phyloP scores from a whole-genome alignment of 2,888 invertebrate species.

The Adelphocoris suturalis region DNA sequence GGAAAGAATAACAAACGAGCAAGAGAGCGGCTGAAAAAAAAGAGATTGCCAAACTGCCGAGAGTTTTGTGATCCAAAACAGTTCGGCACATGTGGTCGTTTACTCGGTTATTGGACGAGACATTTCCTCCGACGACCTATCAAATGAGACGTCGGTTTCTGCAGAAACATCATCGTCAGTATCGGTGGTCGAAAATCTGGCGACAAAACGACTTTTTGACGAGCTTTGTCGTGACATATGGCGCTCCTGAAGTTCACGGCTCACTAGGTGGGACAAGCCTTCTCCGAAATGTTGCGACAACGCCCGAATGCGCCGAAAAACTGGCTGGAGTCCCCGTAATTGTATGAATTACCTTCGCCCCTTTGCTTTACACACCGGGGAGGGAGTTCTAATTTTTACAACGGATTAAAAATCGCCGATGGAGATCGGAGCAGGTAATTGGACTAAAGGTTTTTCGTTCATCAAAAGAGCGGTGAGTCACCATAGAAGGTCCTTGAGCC shows the following conservation, averaged over 20 bases:
- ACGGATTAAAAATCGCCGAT: background rate
- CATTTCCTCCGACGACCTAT: background rate
- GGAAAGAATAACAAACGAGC: conserved; percentile 16
- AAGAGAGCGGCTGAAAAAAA: conserved; percentile 18
- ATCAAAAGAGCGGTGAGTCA: conserved; percentile 18
- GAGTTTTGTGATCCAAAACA: conserved; percentile 21
- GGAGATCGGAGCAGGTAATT: background rate
- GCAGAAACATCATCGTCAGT: background rate
- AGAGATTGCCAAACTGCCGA: conserved; percentile 36
- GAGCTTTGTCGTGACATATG: conserved; percentile 44
- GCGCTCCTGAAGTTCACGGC: background rate
- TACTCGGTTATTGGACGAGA: background rate
- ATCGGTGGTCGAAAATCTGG: background rate
- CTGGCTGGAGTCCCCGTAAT: background rate
- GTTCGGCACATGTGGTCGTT: conserved; percentile 19
- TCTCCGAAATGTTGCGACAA: conserved; percentile 32
- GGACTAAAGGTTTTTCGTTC: conserved; percentile 17
- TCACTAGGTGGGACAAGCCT: conserved; percentile 10
- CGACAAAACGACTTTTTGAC: background rate
- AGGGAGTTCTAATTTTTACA: background rate
- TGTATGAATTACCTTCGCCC: conserved; percentile 29
- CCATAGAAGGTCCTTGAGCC: conserved; percentile 16
- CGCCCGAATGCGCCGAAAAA: conserved; percentile 26
- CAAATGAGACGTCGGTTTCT: background rate
- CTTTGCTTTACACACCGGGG: background rate